Evolutionary conservation across 2,113 vertebrate genomes (phyloP), one percentile per base, ranked within the genome.

Genomic region (Chaetodon trifascialis): DNA sequence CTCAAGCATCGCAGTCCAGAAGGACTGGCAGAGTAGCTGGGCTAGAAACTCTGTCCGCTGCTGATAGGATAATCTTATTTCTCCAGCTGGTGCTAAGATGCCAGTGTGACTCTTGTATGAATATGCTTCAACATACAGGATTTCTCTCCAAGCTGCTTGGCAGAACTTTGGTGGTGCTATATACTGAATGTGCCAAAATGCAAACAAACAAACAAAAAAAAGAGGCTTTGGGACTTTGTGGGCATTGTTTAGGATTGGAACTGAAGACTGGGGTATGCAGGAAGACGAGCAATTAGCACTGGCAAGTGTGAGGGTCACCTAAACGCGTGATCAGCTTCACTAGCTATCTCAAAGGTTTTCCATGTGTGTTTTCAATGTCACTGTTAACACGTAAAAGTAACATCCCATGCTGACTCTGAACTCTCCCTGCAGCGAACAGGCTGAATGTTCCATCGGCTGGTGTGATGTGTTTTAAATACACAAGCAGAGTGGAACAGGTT

Each of bases 31-130:
- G 82, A 25, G 10, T 65, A 65, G 79, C 82, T 51, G 69, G 59
- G 66, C 82, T 83, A 46, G 21, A 85, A 80, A 79, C 69, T 73
- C 85, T 93, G 88, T 36, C 56, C 73, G 17, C 51, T 84, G 88
- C 88, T 91, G 91, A 93, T 91, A 89, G 80, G 84, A 80, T 92
- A 89, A 92, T 91, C 91, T 74, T 73, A 60, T 90, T 91, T 86
- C 82, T 86, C 81, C 87, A 86, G 89, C 90, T 90, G 86, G 75
- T 84, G 85, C 88, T 86, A 79, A 86, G 44, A 88, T 59, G 76
- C 87, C 85, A 89, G 80, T 54, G 79, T 79, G 81, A 80, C 80
- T 85, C 71, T 84, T 34, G 25, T 83, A 78, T 79, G 71, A 91
- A 86, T 76, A 79, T 67, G 73, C 78, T 76, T 66, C 62, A 66